Evolutionary conservation across 2,888 invertebrate species (phyloP).

Genomic region (Heliconius sara): DNA sequence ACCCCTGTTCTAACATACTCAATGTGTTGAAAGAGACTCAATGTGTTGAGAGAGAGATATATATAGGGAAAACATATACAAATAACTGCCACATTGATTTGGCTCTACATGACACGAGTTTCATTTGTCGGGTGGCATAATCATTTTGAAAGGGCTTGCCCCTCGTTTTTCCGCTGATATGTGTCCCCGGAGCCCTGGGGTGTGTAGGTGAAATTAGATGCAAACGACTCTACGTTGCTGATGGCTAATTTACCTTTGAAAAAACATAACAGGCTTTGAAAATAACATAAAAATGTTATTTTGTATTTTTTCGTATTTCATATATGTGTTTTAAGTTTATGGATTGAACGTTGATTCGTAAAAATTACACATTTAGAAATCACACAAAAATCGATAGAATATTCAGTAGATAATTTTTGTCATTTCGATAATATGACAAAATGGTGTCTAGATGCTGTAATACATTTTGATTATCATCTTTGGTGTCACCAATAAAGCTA

Average conservation of each 20-base stretch:
- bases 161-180: conserved; percentile 53
- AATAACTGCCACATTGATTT: conserved; percentile 39
- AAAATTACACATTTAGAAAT: background rate
- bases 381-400: no score
- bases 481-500: no score
- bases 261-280: conserved; percentile 69
- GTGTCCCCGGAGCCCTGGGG: conserved; percentile 60
- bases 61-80: conserved; percentile 2
- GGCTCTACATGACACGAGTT: conserved; percentile 36
- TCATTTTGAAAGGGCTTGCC: conserved; percentile 53
- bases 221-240: conserved; percentile 75
- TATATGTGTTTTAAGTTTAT: background rate
- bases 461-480: no score
- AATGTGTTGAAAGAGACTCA: no score
- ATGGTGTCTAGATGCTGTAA: no score
- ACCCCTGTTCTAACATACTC: no score
- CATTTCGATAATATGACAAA: no score
- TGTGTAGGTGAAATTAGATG: conserved; percentile 76
- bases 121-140: conserved; percentile 48
- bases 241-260: conserved; percentile 81
- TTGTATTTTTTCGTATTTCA: background rate
- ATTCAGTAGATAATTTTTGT: no score
- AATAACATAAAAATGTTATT: background rate
- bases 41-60: background rate
- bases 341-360: background rate